Evolutionary conservation across 2,888 invertebrate genomes (phyloP), one percentile per base, ranked within the genome.

Genomic region (Drosophila prostipennis): DNA sequence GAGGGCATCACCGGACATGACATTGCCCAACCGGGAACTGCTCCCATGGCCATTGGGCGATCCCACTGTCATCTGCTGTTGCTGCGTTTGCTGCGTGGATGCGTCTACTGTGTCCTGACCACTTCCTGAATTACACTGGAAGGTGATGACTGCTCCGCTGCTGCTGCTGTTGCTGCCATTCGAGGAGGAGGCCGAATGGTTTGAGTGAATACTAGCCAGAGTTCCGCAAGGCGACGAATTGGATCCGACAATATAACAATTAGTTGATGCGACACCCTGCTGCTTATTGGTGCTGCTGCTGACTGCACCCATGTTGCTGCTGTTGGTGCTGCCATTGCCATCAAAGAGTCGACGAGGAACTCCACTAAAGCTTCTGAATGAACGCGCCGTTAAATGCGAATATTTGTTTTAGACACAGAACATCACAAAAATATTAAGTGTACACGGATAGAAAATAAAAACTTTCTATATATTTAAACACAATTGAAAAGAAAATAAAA

Each of bases 301-400:
- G 48, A 53, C 59, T 54, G 67, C 49, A 57, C 53, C 51, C 42
- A 57, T 67, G 73, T 51, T 72, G 76, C 68, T 83, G 59, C 39
- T 72, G 67, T 40, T 80, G 56, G 23, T 65, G 63, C 49, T 64
- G 40, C 82, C 89, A 74, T 89, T 91, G 73, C 90, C 90, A 77
- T 92, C 92, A 53, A 92, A 89, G 39, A 92, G 85, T 36, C 92
- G 92, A 72, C 92, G 91, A 53, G 92, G 92, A 61, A 92, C 92
- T 72, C 92, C 92, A 70, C 91, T 91, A 76, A 92, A 90, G 81
- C 90, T 92, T 83, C 92, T 91, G 82, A 59, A 76, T 61, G 63
- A 59, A 46, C 43, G 65, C 48, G 43, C 48, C 43, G 43, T 53
- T 63, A 43, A 42, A 48, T 63, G 19, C 46, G 37, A 65, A 52